Evolutionary conservation across 2,113 vertebrate species (phyloP).

Genomic region (Prinia subflava): DNA sequence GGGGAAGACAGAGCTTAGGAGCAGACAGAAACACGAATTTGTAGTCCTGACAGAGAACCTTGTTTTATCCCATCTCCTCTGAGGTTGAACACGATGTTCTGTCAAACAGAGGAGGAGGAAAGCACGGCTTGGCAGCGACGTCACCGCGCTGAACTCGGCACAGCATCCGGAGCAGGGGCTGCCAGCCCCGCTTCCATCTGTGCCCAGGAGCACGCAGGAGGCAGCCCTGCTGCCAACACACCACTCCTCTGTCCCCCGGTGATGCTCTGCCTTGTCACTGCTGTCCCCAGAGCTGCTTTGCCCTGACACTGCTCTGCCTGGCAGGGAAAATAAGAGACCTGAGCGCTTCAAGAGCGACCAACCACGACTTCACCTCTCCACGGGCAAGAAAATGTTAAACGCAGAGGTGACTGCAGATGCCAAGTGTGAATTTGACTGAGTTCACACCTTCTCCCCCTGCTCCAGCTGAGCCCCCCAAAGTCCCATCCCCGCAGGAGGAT

Average conservation of each 20-base stretch:
- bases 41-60: conserved; percentile 7
- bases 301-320: background rate
- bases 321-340: background rate
- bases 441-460: background rate
- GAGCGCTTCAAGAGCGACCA: rapidly evolving
- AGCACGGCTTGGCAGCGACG: conserved; percentile 1
- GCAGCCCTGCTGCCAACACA: background rate
- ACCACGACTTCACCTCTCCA: background rate
- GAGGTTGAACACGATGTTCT: conserved; percentile 56
- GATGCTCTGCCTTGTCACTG: background rate
- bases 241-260: background rate
- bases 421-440: background rate
- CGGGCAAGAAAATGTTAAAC: background rate
- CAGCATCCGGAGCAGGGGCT: background rate
- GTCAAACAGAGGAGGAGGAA: conserved; percentile 17
- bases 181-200: background rate
- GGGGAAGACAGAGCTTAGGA: background rate
- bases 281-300: background rate
- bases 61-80: background rate
- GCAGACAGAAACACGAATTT: background rate
- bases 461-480: rapidly evolving
- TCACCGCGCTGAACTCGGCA: background rate
- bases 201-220: background rate
- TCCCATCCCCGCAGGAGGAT: background rate
- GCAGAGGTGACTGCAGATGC: background rate